Evolutionary conservation across 2,797 vertebrate species (phyloP), one percentile per base, ranked within the genome.

Genomic region (Petrocephalus schoutedeni): DNA sequence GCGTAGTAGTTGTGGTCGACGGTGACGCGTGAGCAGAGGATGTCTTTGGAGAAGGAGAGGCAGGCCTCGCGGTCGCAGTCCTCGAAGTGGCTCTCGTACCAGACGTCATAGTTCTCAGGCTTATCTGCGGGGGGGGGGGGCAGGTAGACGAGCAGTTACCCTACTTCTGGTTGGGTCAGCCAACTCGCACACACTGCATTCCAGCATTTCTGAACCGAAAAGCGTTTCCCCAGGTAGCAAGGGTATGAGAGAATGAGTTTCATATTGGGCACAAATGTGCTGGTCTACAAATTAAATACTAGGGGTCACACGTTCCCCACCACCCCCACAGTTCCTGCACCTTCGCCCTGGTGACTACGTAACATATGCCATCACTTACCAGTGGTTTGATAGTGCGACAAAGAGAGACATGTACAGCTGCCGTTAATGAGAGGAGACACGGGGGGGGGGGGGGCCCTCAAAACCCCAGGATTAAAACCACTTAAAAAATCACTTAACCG

Each of bases 1-100:
- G 98, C 98, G 23, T 99, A 99, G 53, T 98, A 99, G 94, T 99
- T 99, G 95, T 99, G 98, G 95, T 99, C 98, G 93, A 98, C 97
- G 36, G 97, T 99, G 92, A 97, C 97, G 77, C 97, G 94, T 89
- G 97, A 96, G 90, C 98, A 99, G 45, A 99, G 96, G 21, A 97
- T 97, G 93, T 99, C 98, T 93, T 99, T 99, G 10, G 98, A 99
- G 95, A 99, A 99, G n/a, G 98, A 99, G 87, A 99, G 95, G 90
- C 98, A 99, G 91, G 98, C 98, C 93, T 99, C 98, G 90, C 98
- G 96, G 93, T 99, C 98, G 88, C 98, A 99, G 93, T 99, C 98
- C 93, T 99, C 98, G 57, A 98, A 99, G 54, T 97, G 98, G 95
- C 98, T 99, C 93, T 99, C 98, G 14, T 99, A 99, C 98, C 98